Evolutionary conservation across 2,888 invertebrate species (phyloP).

Genomic region (Cantharis nigra): DNA sequence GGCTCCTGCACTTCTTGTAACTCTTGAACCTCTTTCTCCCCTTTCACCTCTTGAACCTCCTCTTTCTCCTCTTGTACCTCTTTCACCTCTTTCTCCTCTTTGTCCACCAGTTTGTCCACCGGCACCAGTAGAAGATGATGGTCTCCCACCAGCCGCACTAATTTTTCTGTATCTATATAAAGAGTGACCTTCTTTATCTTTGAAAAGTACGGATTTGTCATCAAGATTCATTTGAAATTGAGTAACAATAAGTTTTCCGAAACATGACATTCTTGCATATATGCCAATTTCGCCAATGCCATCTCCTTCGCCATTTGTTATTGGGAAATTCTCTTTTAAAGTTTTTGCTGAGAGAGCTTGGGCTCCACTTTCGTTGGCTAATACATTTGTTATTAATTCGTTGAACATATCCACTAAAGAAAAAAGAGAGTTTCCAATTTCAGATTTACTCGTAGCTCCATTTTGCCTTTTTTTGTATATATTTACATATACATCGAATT

Average conservation of each 20-base stretch:
- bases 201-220: conserved; percentile 55
- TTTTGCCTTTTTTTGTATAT: conserved; percentile 66
- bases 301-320: conserved; percentile 58
- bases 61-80: neutral
- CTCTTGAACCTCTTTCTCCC: neutral
- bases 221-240: conserved; percentile 63
- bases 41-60: neutral
- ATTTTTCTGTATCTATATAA: conserved; percentile 53
- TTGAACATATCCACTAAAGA: conserved; percentile 66
- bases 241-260: conserved; percentile 68
- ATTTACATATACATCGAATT: conserved; percentile 62
- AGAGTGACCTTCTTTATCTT: conserved; percentile 54
- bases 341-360: conserved; percentile 59
- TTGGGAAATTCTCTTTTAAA: conserved; percentile 64
- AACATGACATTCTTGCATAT: conserved; percentile 68
- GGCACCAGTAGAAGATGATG: neutral
- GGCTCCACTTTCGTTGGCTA: conserved; percentile 53
- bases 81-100: conserved; percentile 8
- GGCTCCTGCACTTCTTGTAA: neutral
- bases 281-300: conserved; percentile 64
- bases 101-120: neutral
- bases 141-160: neutral
- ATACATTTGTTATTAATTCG: conserved; percentile 58
- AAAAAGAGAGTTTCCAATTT: conserved; percentile 63
- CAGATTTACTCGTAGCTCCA: conserved; percentile 65